phyloP scores from a whole-genome alignment of 2,888 invertebrate genomes.

The Saturnia pavonia region DNA sequence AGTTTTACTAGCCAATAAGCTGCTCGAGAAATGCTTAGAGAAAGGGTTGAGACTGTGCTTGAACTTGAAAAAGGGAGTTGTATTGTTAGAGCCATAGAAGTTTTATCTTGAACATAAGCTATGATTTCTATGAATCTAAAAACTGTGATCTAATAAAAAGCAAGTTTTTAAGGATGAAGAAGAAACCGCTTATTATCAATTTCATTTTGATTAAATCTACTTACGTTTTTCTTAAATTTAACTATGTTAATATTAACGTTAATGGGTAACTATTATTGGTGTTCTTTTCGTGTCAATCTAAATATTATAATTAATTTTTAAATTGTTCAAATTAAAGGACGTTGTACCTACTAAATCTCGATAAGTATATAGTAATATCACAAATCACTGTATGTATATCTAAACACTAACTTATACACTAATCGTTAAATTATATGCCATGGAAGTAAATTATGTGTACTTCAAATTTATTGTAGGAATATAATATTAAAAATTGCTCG shows the following conservation, averaged over 20 bases:
- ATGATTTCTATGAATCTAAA: not conserved
- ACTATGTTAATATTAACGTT: conserved; percentile 43
- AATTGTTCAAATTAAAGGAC: conserved; percentile 72
- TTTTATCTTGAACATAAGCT: not conserved
- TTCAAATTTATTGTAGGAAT: conserved; percentile 32
- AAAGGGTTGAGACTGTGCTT: not conserved
- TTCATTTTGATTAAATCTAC: conserved; percentile 8
- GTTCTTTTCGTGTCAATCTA: conserved; percentile 73
- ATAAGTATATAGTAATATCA: conserved; percentile 78
- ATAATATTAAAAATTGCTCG: conserved; percentile 17
- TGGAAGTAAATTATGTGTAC: conserved; percentile 52
- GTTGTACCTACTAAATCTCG: conserved; percentile 75
- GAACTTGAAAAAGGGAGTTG: not conserved
- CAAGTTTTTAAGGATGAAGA: conserved; percentile 17
- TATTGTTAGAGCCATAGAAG: not conserved
- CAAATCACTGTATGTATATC: conserved; percentile 77
- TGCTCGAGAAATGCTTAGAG: not conserved
- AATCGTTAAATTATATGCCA: conserved; percentile 57
- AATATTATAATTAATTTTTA: conserved; percentile 70
- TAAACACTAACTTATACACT: conserved; percentile 65
- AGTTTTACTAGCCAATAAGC: not conserved
- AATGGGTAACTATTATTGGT: conserved; percentile 71
- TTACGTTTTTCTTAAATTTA: conserved; percentile 36
- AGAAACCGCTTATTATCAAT: conserved; percentile 19
- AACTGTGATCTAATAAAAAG: not conserved